Conservation (phyloP, 2,797 vertebrate species). For the Otolemur crassicaudatus region DNA sequence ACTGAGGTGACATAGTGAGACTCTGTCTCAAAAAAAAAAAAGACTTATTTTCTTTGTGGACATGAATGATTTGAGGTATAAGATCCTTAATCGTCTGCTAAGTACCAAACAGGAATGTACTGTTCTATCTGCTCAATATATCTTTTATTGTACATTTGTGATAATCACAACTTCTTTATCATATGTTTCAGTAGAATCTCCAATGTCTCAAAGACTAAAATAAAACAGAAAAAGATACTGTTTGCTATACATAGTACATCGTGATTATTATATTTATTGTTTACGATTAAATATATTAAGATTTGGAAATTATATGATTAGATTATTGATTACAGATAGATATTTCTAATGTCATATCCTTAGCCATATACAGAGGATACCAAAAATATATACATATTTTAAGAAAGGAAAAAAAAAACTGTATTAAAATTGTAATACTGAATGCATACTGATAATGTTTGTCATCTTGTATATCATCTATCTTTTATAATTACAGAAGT, state of each 20-base stretch:
- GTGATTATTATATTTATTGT: constrained; percentile 15
- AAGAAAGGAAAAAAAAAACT: too few species aligned
- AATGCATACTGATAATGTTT: too few species aligned
- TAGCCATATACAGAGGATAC: background rate
- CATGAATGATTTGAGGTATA: background rate
- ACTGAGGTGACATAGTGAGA: too few species aligned
- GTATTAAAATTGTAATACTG: too few species aligned
- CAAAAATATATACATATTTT: too few species aligned
- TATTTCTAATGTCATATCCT: background rate
- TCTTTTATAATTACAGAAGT: too few species aligned
- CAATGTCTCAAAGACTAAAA: constrained; percentile 44
- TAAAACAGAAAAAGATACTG: background rate
- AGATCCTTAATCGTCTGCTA: background rate
- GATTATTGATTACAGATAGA: background rate
- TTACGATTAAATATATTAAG: constrained; percentile 59
- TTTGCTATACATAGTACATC: background rate
- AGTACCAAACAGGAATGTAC: background rate
- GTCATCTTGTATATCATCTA: too few species aligned
- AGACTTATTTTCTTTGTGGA: background rate
- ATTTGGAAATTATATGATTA: constrained; percentile 48
- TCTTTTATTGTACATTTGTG: background rate
- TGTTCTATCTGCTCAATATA: background rate
- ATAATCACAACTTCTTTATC: constrained; percentile 39
- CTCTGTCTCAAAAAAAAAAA: too few species aligned
- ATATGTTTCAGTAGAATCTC: background rate